Conservation (phyloP, 2,797 vertebrate genomes). For the Sebastolobus altivelis region DNA sequence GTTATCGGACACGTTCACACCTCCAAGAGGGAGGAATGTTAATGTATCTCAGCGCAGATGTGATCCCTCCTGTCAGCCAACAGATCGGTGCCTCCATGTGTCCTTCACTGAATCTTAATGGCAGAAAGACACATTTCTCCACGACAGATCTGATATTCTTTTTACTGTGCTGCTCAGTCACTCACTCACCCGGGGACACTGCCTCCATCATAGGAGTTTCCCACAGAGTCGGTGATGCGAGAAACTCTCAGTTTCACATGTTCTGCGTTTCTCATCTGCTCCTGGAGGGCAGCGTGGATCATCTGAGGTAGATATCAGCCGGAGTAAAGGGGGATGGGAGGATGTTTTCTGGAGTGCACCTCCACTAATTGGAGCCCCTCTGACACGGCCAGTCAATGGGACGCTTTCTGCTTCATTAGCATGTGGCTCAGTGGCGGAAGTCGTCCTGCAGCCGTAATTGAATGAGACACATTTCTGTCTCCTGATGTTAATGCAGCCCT, state of each 20-base stretch:
- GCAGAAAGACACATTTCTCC: conserved; percentile 9
- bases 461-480: conserved; percentile 20
- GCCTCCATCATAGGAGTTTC: conserved; percentile 22
- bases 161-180: conserved; percentile 2
- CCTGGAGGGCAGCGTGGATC: not conserved
- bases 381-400: conserved; percentile 8
- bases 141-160: not conserved
- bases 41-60: conserved; percentile 19
- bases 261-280: conserved; percentile 1
- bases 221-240: conserved; percentile 19
- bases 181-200: not conserved
- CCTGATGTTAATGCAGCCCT: conserved; percentile 8
- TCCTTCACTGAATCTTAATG: conserved; percentile 30
- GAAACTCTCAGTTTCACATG: not conserved
- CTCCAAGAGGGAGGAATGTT: conserved; percentile 28
- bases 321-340: not conserved
- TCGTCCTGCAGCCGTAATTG: conserved; percentile 34
- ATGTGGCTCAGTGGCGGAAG: conserved; percentile 5
- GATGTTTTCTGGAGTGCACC: conserved; percentile 20
- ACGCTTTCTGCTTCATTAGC: conserved; percentile 43
- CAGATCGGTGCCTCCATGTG: conserved; percentile 5
- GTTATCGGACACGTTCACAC: conserved; percentile 13
- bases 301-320: conserved; percentile 5
- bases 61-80: conserved; percentile 22
- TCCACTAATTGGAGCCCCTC: conserved; percentile 34